Evolutionary conservation across 2,888 invertebrate genomes (phyloP).

Genomic region (Euphydryas editha): DNA sequence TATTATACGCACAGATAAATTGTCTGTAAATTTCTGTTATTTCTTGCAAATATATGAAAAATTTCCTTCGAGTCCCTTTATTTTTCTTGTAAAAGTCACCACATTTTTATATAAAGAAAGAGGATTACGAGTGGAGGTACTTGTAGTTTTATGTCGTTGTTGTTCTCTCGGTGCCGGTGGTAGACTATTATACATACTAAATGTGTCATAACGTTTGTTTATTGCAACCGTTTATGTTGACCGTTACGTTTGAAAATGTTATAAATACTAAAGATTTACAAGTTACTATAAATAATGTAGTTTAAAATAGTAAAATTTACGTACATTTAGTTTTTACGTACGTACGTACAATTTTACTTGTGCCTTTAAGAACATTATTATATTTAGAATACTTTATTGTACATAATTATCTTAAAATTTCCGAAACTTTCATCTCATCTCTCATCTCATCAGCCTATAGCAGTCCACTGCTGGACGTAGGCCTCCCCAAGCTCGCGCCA

Average conservation of each 20-base stretch:
- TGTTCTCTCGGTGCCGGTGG: constrained; percentile 17
- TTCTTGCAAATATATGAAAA: neutral
- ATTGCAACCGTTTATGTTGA: constrained; percentile 15
- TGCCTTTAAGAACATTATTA: too few species aligned
- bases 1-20: too few species aligned
- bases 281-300: neutral
- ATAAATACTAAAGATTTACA: constrained; percentile 3
- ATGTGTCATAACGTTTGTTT: constrained; percentile 17
- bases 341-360: too few species aligned
- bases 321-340: neutral
- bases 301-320: neutral
- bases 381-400: too few species aligned
- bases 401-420: too few species aligned
- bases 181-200: constrained; percentile 6
- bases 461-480: too few species aligned
- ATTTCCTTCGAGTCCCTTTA: neutral
- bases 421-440: too few species aligned
- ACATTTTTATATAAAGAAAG: neutral
- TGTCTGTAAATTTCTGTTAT: too few species aligned
- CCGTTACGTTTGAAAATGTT: constrained; percentile 15
- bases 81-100: neutral
- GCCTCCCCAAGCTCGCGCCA: too few species aligned
- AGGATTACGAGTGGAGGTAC: constrained; percentile 11
- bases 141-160: constrained; percentile 25
- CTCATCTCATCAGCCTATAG: too few species aligned